Evolutionary conservation across 2,888 invertebrate species (phyloP).

Genomic region (Anthophora plumipes): DNA sequence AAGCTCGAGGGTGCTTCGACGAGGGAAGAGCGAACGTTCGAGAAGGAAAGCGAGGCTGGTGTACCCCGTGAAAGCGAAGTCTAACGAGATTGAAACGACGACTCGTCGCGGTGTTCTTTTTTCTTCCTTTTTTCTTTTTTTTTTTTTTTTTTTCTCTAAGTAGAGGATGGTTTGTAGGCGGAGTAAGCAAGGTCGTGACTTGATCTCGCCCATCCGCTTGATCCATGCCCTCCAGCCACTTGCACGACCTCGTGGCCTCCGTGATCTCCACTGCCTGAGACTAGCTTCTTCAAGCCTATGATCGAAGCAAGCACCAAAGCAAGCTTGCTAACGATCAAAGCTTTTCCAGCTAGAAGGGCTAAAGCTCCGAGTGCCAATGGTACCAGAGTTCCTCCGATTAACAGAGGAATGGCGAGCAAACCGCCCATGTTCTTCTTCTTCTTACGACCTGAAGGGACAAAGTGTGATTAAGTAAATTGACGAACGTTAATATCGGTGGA

Average conservation of each 20-base stretch:
- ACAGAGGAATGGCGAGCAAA: constrained; percentile 91
- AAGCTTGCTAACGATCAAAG: constrained; percentile 93
- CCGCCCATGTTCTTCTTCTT: constrained; percentile 90
- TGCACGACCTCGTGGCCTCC: constrained; percentile 87
- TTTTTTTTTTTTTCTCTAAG: constrained; percentile 55
- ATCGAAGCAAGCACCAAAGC: constrained; percentile 93
- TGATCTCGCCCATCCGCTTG: constrained; percentile 91
- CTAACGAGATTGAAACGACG: constrained; percentile 39
- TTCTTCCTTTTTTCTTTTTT: constrained; percentile 32
- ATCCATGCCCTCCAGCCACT: constrained; percentile 87
- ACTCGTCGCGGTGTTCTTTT: constrained; percentile 22
- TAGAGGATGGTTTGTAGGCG: constrained; percentile 86
- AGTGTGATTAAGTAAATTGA: not conserved
- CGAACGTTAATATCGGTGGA: not conserved
- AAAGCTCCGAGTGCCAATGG: constrained; percentile 93
- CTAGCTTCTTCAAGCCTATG: constrained; percentile 93
- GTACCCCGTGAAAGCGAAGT: constrained; percentile 61
- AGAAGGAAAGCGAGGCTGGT: constrained; percentile 40
- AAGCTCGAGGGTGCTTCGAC: not conserved
- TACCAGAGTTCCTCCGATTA: constrained; percentile 92
- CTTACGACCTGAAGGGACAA: constrained; percentile 85
- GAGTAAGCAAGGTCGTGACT: constrained; percentile 88
- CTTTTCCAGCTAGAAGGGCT: constrained; percentile 93
- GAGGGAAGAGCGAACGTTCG: constrained; percentile 24
- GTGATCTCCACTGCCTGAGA: constrained; percentile 88